Base-by-base conservation (phyloP, 2,888 invertebrate species). In the Ormyrus rosae region DNA sequence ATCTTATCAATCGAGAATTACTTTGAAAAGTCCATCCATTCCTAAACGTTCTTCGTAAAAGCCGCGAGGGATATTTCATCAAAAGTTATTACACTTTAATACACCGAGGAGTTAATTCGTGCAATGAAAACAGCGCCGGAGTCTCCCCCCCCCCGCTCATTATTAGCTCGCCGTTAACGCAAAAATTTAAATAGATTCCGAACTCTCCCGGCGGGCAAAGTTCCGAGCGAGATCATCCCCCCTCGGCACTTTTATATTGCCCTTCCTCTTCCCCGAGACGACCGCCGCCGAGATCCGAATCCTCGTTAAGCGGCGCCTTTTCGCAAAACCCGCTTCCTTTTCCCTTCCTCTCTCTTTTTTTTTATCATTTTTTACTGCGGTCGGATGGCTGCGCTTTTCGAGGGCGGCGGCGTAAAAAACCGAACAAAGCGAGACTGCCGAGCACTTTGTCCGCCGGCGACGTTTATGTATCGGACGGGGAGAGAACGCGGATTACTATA, bases 281-380 rank as follows among this genome's bases (percentile, higher is more conserved):
- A 10, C n/a, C 9, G 63, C 58, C 8, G n/a, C 46, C 11, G 6
- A 46, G 7, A 9, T 63, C 55, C 50, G 50, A 13, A 50, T 58
- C 13, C 73, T 74, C 64, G 55, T 56, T 65, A 74, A 74, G 65
- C 73, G 65, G 13, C 9, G 73, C 53, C 61, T 71, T 60, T 34
- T 50, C 45, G 6, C 48, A 63, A 63, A 63, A 3, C n/a, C n/a
- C 34, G 34, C 34, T 13, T 58, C 46, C 7, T n/a, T 6, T 58
- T n/a, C 61, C 45, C n/a, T 58, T 5, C 8, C 58, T 58, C n/a
- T 58, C 10, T 58, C 34, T 13, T 19, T 0, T 9, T 10, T 46
- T 7, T 9, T 0, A 45, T 45, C 7, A 10, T 10, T 68, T 53
- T 68, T 55, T 45, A 3, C n/a, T 50, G n/a, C 19, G 34, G 34